Evolutionary conservation across 2,797 vertebrate species (phyloP).

Genomic region (Buceros bicornis): DNA sequence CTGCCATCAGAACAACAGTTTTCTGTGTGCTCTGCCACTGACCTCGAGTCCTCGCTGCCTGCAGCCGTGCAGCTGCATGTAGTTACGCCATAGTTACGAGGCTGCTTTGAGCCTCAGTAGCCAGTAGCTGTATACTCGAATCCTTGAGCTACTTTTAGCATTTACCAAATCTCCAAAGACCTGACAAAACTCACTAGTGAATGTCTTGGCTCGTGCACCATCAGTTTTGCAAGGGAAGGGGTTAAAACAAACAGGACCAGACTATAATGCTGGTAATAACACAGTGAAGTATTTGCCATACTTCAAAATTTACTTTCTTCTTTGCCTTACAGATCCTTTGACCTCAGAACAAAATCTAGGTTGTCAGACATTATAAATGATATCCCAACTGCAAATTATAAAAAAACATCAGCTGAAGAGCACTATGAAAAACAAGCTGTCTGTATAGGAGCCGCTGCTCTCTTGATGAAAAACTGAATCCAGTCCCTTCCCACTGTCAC

Average conservation of each 20-base stretch:
- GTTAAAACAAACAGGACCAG: not conserved
- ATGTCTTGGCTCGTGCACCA: not conserved
- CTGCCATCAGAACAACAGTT: not conserved
- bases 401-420: not conserved
- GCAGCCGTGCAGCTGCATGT: not conserved
- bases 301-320: not conserved
- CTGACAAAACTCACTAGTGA: not conserved
- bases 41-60: accelerated
- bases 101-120: not conserved
- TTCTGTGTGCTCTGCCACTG: not conserved
- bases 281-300: accelerated
- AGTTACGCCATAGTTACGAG: not conserved
- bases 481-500: not conserved
- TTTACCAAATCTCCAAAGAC: not conserved
- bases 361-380: not conserved
- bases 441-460: not conserved
- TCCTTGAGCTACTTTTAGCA: not conserved
- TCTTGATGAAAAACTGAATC: not conserved
- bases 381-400: not conserved
- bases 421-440: not conserved
- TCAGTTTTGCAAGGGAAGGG: not conserved
- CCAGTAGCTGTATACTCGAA: not conserved
- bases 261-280: not conserved
- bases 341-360: not conserved
- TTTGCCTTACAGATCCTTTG: not conserved